Conservation (phyloP, 1,140 invertebrate genomes). For the Adelges cooleyi region DNA sequence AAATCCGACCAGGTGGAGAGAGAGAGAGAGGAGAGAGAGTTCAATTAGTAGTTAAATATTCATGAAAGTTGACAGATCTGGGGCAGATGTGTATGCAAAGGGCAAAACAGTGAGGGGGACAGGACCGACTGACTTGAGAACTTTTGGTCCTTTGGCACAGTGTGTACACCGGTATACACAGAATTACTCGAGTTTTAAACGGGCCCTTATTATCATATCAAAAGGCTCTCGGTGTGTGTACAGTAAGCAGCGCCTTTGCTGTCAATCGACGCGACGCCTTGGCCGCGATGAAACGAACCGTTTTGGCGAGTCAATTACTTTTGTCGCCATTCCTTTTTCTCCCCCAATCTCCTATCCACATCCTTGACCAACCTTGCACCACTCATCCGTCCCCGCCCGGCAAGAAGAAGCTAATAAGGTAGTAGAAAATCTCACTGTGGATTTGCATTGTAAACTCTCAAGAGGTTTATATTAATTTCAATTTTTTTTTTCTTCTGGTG, state of each 20-base stretch:
- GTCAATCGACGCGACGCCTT: constrained; percentile 16
- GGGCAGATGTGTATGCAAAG: background rate
- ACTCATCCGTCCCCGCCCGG: no score
- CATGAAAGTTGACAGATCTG: constrained; percentile 24
- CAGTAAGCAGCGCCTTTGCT: no score
- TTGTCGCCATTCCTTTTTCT: no score
- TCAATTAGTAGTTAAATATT: constrained; percentile 29
- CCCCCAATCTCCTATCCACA: no score
- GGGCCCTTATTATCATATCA: constrained; percentile 27
- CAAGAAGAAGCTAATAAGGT: no score
- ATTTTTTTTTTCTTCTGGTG: no score
- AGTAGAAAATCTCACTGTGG: no score
- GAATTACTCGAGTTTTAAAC: constrained; percentile 25
- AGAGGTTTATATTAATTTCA: no score
- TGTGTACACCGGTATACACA: constrained; percentile 2
- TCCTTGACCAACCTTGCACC: no score
- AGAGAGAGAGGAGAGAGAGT: no score
- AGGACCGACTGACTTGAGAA: constrained; percentile 11
- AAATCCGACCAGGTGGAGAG: constrained; percentile 27
- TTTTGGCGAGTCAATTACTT: no score
- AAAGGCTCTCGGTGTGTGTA: constrained; percentile 7
- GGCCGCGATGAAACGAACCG: background rate
- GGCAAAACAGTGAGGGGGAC: background rate
- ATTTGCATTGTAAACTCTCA: no score
- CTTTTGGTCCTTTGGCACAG: background rate